Percentiles rank a stretch among this genome's conserved stretches.
Conservation (phyloP, 64 coral and sea anemone genomes). For the Montipora efflorescens region DNA sequence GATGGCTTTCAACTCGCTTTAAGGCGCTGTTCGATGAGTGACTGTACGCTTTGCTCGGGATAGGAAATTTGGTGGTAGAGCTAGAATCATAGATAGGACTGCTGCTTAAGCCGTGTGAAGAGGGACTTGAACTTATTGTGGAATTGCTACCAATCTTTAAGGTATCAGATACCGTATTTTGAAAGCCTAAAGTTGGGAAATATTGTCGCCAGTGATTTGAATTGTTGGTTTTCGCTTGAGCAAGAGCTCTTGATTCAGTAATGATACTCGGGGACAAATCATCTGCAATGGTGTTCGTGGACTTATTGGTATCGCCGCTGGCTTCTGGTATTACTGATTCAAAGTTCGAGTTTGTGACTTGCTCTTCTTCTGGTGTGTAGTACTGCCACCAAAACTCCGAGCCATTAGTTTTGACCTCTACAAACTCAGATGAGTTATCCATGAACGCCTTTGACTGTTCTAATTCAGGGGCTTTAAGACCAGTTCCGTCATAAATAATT, state of each 20-base stretch:
- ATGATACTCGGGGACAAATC: background rate
- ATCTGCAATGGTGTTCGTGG: background rate
- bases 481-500: background rate
- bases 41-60: background rate
- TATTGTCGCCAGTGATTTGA: background rate
- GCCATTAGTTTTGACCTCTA: constrained; percentile 31
- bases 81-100: background rate
- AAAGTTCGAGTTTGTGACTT: background rate
- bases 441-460: background rate
- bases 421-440: background rate
- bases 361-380: background rate
- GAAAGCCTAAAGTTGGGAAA: background rate
- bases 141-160: background rate
- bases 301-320: background rate
- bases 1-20: background rate
- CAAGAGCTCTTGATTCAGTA: background rate
- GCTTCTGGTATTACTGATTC: background rate
- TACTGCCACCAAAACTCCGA: constrained; percentile 51
- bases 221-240: background rate
- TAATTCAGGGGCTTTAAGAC: background rate
- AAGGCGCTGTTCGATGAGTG: background rate
- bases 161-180: background rate
- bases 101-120: background rate
- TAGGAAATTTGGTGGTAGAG: background rate
- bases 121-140: background rate